Evolutionary conservation across 2,888 invertebrate species (phyloP).

Genomic region (Digitonthophagus gazella): DNA sequence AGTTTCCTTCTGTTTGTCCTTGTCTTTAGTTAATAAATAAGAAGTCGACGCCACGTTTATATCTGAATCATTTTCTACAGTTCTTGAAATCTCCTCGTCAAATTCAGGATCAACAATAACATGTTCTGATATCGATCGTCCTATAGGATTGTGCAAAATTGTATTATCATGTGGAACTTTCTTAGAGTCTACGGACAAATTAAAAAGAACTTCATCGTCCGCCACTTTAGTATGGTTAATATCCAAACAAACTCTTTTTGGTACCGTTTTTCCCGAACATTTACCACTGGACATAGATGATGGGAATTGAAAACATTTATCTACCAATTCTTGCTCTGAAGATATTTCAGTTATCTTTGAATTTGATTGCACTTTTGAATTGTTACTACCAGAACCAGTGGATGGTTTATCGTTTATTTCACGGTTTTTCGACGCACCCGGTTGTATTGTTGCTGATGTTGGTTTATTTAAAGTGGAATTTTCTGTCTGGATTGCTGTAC

Average conservation of each 20-base stretch:
- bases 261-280: too few relatives aligned
- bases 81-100: too few relatives aligned
- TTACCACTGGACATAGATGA: too few relatives aligned
- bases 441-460: neutral
- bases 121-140: too few relatives aligned
- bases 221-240: neutral
- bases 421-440: neutral
- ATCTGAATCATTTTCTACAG: too few relatives aligned
- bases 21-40: neutral
- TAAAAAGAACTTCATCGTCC: neutral
- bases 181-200: neutral
- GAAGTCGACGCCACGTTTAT: neutral
- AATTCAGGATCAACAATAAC: too few relatives aligned
- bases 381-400: neutral
- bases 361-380: neutral
- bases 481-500: too few relatives aligned
- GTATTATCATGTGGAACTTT: neutral
- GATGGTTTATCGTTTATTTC: neutral
- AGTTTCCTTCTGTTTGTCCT: neutral
- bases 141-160: too few relatives aligned
- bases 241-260: neutral
- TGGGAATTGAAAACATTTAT: neutral
- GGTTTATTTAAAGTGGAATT: too few relatives aligned
- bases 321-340: neutral
- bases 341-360: too few relatives aligned